phyloP scores from a whole-genome alignment of 2,888 invertebrate species.

The Torymus texanus region DNA sequence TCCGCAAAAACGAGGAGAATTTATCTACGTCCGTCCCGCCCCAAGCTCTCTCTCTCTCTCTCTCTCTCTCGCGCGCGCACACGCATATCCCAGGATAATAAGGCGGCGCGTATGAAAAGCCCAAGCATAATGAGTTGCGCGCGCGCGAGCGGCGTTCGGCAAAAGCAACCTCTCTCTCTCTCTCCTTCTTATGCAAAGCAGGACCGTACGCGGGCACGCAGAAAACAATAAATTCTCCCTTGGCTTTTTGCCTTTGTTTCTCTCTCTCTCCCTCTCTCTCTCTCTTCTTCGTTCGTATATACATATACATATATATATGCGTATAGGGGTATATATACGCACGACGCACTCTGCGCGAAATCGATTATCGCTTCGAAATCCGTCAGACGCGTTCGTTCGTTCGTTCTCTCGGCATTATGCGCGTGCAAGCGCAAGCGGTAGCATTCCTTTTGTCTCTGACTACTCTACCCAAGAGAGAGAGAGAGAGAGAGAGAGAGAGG shows the following conservation, averaged over 20 bases:
- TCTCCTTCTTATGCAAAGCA: constrained; percentile 54
- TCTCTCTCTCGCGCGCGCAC: neutral
- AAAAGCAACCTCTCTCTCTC: constrained; percentile 12
- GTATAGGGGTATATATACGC: neutral
- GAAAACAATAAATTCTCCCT: constrained; percentile 56
- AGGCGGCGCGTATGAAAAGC: constrained; percentile 50
- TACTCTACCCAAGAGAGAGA: neutral
- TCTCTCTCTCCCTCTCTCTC: neutral
- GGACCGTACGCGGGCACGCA: constrained; percentile 2
- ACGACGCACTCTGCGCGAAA: constrained; percentile 44
- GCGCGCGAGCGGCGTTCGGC: constrained; percentile 20
- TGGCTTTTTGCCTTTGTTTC: constrained; percentile 48
- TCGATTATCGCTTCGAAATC: constrained; percentile 57
- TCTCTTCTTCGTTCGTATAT: neutral
- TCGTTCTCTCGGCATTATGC: neutral
- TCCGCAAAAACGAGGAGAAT: constrained; percentile 27
- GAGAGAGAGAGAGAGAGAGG: constrained; percentile 24
- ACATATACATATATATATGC: neutral
- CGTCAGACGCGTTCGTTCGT: constrained; percentile 33
- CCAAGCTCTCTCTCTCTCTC: constrained; percentile 6
- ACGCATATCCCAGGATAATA: constrained; percentile 33
- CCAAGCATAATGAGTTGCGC: constrained; percentile 53
- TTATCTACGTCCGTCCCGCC: constrained; percentile 33
- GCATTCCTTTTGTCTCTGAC: constrained; percentile 56
- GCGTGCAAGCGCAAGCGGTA: constrained; percentile 19